Percentiles rank a stretch among this genome's conserved stretches.
Evolutionary conservation across 2,113 vertebrate species (phyloP).

Genomic region (Podilymbus podiceps): DNA sequence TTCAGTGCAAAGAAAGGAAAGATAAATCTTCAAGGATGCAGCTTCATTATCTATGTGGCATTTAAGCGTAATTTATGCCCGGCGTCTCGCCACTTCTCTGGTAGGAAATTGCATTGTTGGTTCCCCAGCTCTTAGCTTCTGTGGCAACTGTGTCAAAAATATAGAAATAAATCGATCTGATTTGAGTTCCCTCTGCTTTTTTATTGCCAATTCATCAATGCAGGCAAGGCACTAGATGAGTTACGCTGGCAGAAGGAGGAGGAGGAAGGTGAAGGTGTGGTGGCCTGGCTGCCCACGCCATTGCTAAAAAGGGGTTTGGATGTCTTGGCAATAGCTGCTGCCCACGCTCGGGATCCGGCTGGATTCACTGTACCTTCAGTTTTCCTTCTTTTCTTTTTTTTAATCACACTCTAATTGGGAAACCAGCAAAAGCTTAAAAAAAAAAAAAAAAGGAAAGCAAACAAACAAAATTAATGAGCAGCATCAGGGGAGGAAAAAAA

Average conservation of each 20-base stretch:
- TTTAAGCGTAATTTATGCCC: constrained; percentile 58
- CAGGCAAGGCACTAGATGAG: background rate
- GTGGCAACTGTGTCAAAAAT: constrained; percentile 10
- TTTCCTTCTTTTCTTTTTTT: background rate
- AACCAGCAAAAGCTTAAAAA: background rate
- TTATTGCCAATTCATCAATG: constrained; percentile 34
- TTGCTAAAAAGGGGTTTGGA: background rate
- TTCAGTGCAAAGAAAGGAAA: background rate
- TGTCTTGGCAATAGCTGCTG: background rate
- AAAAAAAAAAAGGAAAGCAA: background rate
- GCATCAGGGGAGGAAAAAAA: background rate
- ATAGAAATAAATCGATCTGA: constrained; percentile 42
- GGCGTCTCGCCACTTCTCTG: background rate
- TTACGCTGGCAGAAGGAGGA: background rate
- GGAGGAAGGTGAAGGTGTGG: background rate
- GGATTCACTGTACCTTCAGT: background rate
- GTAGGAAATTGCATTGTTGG: background rate
- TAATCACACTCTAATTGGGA: background rate
- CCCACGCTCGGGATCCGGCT: rapidly evolving
- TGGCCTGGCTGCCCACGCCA: rapidly evolving
- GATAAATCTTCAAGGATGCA: background rate
- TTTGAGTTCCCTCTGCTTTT: constrained; percentile 32
- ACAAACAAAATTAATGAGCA: constrained; percentile 23
- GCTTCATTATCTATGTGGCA: constrained; percentile 56
- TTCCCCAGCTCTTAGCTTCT: background rate